These are phyloP conservation scores for Dendrolimus pini DNA, from an alignment of 2,888 invertebrate species.

Conservation along the genomic window DNA sequence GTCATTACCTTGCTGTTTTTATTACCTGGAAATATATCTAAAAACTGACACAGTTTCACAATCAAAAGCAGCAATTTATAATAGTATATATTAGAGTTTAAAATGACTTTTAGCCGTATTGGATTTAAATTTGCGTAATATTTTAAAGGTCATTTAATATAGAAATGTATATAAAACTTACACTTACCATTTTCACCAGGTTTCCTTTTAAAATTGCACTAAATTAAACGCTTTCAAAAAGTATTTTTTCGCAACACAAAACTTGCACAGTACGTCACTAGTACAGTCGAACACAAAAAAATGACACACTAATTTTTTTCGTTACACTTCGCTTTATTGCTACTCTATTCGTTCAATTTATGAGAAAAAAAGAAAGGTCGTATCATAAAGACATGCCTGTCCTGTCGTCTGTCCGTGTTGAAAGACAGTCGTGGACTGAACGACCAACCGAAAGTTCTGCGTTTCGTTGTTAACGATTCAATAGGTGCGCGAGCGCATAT, in stretches of 20 bases:
- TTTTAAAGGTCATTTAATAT: background rate
- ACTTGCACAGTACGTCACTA: conserved; percentile 30
- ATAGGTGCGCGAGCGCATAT: conserved; percentile 51
- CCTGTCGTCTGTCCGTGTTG: conserved; percentile 59
- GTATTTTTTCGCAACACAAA: conserved; percentile 31
- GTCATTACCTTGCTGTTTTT: background rate
- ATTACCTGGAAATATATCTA: background rate
- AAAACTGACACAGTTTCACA: background rate
- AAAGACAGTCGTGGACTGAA: conserved; percentile 70
- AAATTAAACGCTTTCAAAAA: conserved; percentile 13
- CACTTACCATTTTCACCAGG: conserved; percentile 55
- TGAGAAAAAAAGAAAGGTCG: conserved; percentile 14
- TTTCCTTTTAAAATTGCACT: conserved; percentile 32
- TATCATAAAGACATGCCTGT: conserved; percentile 29
- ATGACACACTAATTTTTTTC: conserved; percentile 19
- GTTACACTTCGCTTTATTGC: conserved; percentile 15
- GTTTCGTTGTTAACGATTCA: conserved; percentile 52
- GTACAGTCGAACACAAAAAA: conserved; percentile 31
- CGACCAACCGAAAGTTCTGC: conserved; percentile 44
- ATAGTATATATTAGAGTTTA: background rate
- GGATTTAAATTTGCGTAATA: background rate
- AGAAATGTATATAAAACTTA: background rate
- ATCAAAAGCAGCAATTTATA: background rate
- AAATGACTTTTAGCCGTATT: no score
- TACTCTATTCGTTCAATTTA: conserved; percentile 7